Evolutionary conservation across 2,888 invertebrate species (phyloP), one percentile per base, ranked within the genome.

Genomic region (Rhodophaea formosa): DNA sequence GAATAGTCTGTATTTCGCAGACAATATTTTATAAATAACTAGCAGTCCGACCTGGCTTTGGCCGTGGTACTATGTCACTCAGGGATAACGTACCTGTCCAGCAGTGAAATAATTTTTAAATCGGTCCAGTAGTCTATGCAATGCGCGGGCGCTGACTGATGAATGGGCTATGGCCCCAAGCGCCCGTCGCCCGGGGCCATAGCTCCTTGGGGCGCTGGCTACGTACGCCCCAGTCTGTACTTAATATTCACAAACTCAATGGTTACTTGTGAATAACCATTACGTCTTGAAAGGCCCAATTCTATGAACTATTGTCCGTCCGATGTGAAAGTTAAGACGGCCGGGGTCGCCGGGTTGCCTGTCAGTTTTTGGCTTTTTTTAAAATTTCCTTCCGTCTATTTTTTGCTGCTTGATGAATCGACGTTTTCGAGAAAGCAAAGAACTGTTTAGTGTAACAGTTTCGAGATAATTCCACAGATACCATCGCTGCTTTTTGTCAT

Each of bases 291-390:
- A 75, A 75, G 63, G 67, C 69, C 71, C 68, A 75, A 78, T 80
- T 79, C 65, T 59, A 65, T 75, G 66, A 67, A 68, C 71, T 75
- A 78, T 79, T 79, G 76, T 79, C 62, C 65, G 65, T 68, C 59
- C 61, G 58, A 75, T 74, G 81, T 79, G 84, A 85, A 85, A 85
- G 84, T 79, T 54, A 62, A 57, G 58, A 53, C 32, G 63, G 56
- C 61, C 62, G 74, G 69, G 81, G 82, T 84, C 84, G 77, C 23
- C 68, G 70, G 81, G 83, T 84, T 83, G 81, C 61, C 71, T 74
- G 79, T 80, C 77, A 75, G 66, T 74, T 73, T 74, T 67, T 60
- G 62, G 54, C 64, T 23, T 77, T 79, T 78, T 75, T 70, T 61
- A 62, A 70, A 72, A 69, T 61, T 73, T 68, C 68, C 67, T 63